Evolutionary conservation across 2,888 invertebrate genomes (phyloP), one percentile per base, ranked within the genome.

Genomic region (Macrosiphum euphorbiae): DNA sequence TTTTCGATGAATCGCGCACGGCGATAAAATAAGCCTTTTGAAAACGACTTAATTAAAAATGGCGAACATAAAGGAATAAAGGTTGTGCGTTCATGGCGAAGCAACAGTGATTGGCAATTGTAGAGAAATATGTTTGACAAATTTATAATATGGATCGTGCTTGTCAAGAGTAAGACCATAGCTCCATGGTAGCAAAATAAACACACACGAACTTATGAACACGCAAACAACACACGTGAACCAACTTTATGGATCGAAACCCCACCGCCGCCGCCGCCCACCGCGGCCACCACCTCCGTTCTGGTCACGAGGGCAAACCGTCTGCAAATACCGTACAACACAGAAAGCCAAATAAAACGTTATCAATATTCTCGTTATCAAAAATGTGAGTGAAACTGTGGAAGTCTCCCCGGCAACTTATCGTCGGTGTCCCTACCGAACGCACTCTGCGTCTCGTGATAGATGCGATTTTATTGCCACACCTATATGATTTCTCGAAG

Each of bases 141-240:
- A 41, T 84, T 84, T 35, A 52, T 78, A 78, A 84, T 78, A 90
- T 85, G 91, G 58, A 92, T 92, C 86, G 91, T 47, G 58, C 86
- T 92, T 92, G 85, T 92, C 86, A 92, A 26, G 86, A 86, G 58
- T 90, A 47, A 92, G 26, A 86, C 55, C 84, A 92, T 92, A 92
- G 88, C 35, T n/a, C n/a, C 92, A 92, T 84, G 92, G 92, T 55
- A 92, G 92, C 92, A 44, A 88, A 92, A 92, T 88, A 92, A 92
- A 92, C 84, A 92, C 92, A 88, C 92, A 78, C 88, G 88, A 88
- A 88, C 78, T 88, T 78, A 55, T 24, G 55, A 88, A 92, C 92
- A 92, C 92, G 92, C 92, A 55, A 88, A 89, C 92, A 55, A 88
- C 88, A 93, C 93, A 93, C 93, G 93, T 89, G 93, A 90, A 89